Evolutionary conservation across 1,140 invertebrate genomes (phyloP), one percentile per base, ranked within the genome.

Genomic region (Rhopalosiphum maidis): DNA sequence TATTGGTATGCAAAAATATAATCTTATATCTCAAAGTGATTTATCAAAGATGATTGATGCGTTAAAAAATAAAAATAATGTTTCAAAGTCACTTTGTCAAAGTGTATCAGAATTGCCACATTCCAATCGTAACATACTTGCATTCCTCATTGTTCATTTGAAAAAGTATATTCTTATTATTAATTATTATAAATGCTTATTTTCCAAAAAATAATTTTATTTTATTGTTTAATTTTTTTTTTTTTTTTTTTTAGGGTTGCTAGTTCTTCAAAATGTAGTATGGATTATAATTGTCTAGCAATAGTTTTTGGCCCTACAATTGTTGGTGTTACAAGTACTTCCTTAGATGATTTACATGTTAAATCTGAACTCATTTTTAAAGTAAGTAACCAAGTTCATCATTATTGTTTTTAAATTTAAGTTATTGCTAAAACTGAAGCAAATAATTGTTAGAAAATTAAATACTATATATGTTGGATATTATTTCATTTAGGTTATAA

Each of bases 271-370:
- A 97, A 97, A 54, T 97, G 97, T 93, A 97, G 97, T 95, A 99
- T 98, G 98, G 96, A 97, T 4, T 95, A 96, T 30, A 95, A 95
- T 41, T 98, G 98, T 96, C 95, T 99, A 35, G 96, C 98, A 2
- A 97, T 97, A 95, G 96, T 98, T n/a, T 98, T 98, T 95, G 98
- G 97, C 11, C 98, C 98, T 11, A 98, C 97, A 8, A 96, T 98
- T 88, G 96, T 98, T 68, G 98, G 98, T 0, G 98, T 97, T 94
- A 98, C 97, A 1, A 96, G 95, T n/a, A 95, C 96, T 87, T 35
- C 35, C 54, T 77, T 68, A n/a, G 43, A 85, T 82, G 90, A 91
- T 37, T 86, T 93, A 41, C 48, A 93, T 41, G 46, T 86, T 55
- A 2, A 96, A 98, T 94, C 85, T 55, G 41, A 94, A 94, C 82